These are phyloP conservation scores for Cuniculus paca DNA, from an alignment of 2,797 vertebrate species.

Conservation along the genomic window DNA sequence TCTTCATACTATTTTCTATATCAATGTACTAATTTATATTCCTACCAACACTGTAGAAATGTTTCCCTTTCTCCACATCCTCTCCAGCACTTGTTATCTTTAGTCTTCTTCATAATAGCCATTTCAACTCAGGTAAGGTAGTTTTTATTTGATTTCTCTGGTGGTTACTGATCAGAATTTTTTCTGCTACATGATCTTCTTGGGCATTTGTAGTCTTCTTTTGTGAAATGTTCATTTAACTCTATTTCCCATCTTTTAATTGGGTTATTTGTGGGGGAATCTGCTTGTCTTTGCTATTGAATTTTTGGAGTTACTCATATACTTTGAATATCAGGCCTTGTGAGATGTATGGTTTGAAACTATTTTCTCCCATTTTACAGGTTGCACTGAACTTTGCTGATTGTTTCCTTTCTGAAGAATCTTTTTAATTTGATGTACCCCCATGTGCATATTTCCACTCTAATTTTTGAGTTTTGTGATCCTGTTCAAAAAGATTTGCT, in stretches of 20 bases:
- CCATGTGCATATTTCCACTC: background rate
- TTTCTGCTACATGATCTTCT: background rate
- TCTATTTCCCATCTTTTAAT: background rate
- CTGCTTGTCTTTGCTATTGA: background rate
- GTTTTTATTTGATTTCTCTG: background rate
- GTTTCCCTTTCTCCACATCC: too few species aligned
- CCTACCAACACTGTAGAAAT: background rate
- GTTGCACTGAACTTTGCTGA: background rate
- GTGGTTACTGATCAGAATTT: background rate
- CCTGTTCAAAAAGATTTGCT: background rate
- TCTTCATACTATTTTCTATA: background rate
- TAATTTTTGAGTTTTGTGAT: background rate
- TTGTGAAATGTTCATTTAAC: background rate
- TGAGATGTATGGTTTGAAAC: background rate
- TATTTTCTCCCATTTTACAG: background rate
- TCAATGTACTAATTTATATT: background rate
- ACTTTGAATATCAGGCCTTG: background rate
- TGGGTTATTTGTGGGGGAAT: background rate
- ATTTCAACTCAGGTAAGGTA: background rate
- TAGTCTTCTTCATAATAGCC: background rate
- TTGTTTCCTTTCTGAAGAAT: background rate
- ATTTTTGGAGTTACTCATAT: background rate
- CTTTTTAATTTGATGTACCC: background rate
- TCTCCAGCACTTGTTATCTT: background rate
- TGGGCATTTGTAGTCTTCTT: background rate